Evolutionary conservation across 2,113 vertebrate species (phyloP), one percentile per base, ranked within the genome.

Genomic region (Ariopsis seemanni): DNA sequence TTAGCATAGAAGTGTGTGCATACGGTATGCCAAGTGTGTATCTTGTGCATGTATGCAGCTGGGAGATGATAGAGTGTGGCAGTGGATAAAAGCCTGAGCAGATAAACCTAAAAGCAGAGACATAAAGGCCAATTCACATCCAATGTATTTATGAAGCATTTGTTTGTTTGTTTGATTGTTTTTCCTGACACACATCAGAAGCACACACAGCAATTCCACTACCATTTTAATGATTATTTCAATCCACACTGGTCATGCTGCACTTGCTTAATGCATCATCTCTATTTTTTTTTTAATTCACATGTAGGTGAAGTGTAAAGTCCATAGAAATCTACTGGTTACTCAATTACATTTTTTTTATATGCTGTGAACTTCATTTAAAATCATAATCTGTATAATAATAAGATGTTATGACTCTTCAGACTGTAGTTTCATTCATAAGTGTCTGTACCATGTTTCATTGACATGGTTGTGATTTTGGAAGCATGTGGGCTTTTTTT

Each of bases 81-180:
- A 72, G 71, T 72, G 71, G 71, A 48, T 72, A 72, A 48, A 72
- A 72, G 71, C 34, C 71, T 48, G 34, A 72, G 17, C 42, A 74
- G 9, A 50, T 50, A 74, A 74, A 74, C 48, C 18, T 74, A 74
- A 48, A 74, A 50, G 71, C 48, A 53, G 71, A 74, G 48, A 77
- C 74, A 75, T 77, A 14, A 15, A 53, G 50, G 50, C 22, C 48
- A 77, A 75, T 50, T 75, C 42, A 50, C 42, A 75, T 20, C 42
- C 48, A 50, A 15, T 77, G 74, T 77, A 22, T 15, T 75, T 75
- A 20, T 25, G 12, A 75, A 75, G n/a, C 42, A 42, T 42, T 42
- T 42, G 42, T 5, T 1, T 22, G 18, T n/a, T n/a, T 2, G n/a
- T 5, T 1, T 22, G 18, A 10, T n/a, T 2, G n/a, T 65, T 10